Percentiles rank a stretch among this genome's conserved stretches.
phyloP scores from a whole-genome alignment of 2,797 vertebrate genomes.

The Acrocephalus scirpaceus region DNA sequence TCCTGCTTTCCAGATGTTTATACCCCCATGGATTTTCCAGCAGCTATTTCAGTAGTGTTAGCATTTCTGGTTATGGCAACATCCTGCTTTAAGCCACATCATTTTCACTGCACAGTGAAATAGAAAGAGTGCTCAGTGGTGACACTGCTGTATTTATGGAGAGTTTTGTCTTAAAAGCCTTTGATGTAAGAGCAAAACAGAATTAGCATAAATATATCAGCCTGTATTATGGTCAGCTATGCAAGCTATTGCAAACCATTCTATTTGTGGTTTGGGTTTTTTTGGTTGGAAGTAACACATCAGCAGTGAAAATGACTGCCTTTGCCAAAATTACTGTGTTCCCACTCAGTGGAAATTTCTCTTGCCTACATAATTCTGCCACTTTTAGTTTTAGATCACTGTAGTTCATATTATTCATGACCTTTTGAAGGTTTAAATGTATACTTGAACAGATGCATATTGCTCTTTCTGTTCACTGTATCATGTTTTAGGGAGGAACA shows the following conservation, averaged over 20 bases:
- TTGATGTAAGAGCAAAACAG: not conserved
- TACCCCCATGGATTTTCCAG: not conserved
- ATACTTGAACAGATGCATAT: not conserved
- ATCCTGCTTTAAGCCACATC: not conserved
- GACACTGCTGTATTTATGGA: not conserved
- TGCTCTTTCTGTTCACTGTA: not conserved
- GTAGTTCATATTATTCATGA: not conserved
- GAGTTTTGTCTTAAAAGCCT: not conserved
- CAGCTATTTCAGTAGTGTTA: not conserved
- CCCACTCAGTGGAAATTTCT: not conserved
- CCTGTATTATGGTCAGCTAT: rapidly evolving
- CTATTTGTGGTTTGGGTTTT: not conserved
- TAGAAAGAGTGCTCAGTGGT: not conserved
- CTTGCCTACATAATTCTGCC: not conserved
- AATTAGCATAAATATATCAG: not conserved
- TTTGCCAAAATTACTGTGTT: not conserved
- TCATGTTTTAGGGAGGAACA: not conserved
- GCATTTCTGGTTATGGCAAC: not conserved
- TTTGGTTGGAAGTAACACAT: not conserved
- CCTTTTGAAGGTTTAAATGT: not conserved
- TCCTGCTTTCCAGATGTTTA: not conserved
- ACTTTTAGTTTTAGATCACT: not conserved
- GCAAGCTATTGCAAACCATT: not conserved
- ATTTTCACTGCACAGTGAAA: not conserved
- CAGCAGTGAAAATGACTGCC: not conserved